phyloP scores from a whole-genome alignment of 2,797 vertebrate species.

The Loriculus beryllinus region DNA sequence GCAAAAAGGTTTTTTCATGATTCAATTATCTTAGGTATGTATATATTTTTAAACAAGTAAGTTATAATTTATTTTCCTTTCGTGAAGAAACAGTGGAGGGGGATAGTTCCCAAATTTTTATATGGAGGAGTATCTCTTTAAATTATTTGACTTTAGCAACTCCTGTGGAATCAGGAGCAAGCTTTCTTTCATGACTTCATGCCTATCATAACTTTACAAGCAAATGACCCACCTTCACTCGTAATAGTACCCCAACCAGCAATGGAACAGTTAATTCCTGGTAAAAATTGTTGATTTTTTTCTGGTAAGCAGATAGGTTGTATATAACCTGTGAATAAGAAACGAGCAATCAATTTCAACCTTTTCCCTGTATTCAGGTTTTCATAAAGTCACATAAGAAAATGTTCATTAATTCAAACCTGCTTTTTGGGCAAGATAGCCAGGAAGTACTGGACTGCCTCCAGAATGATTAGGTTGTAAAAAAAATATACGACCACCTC shows the following conservation, averaged over 20 bases:
- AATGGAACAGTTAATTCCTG: constrained; percentile 82
- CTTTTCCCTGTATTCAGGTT: neutral
- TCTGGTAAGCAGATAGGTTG: constrained; percentile 88
- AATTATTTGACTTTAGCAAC: neutral
- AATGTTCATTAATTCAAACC: neutral
- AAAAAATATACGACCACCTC: neutral
- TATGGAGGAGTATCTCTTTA: neutral
- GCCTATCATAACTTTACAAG: neutral
- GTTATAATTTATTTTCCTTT: neutral
- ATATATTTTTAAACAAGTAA: neutral
- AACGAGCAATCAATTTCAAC: neutral
- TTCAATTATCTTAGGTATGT: neutral
- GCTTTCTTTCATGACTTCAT: neutral
- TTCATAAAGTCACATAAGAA: neutral
- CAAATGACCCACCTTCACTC: constrained; percentile 72
- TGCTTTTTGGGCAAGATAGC: neutral
- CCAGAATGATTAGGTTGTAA: neutral
- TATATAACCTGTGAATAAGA: constrained; percentile 77
- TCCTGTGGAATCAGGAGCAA: neutral
- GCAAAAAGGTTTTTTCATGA: neutral
- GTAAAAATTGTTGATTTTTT: constrained; percentile 68
- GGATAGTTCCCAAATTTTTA: neutral
- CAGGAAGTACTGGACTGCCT: neutral
- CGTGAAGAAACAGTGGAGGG: neutral
- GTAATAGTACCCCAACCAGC: constrained; percentile 85